Conservation (phyloP, 2,888 invertebrate species). For the Drosophila acutilabella region DNA sequence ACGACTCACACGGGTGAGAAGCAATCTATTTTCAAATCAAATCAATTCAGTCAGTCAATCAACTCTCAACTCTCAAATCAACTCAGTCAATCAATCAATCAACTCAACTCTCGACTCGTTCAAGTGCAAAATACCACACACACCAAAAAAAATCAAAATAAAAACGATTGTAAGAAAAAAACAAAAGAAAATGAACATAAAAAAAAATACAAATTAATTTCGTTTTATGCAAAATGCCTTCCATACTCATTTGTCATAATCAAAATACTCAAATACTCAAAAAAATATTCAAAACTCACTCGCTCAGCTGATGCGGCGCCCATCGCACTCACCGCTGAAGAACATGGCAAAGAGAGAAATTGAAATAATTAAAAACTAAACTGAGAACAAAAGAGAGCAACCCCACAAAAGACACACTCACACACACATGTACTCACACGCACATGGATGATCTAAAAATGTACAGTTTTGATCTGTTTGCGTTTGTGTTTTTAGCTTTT, state of each 20-base stretch:
- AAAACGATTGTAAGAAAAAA: conserved; percentile 35
- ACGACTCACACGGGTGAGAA: conserved; percentile 85
- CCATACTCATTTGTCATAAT: conserved; percentile 73
- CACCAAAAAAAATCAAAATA: conserved; percentile 26
- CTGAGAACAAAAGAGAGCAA: conserved; percentile 6
- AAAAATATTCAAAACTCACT: conserved; percentile 31
- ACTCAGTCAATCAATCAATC: conserved; percentile 52
- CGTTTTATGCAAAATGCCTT: conserved; percentile 62
- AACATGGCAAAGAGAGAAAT: conserved; percentile 55
- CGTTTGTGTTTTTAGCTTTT: background rate
- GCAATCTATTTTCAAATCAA: conserved; percentile 83
- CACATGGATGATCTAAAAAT: conserved; percentile 50
- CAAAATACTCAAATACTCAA: conserved; percentile 47
- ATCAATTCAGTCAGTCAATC: conserved; percentile 74
- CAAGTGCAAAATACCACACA: conserved; percentile 50
- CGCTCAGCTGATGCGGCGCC: conserved; percentile 38
- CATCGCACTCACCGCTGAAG: conserved; percentile 47
- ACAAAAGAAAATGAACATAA: conserved; percentile 27
- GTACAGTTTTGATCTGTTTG: conserved; percentile 53
- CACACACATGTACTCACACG: too few relatives aligned
- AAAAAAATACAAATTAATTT: conserved; percentile 22
- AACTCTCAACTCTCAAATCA: conserved; percentile 46
- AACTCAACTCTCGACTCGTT: conserved; percentile 57
- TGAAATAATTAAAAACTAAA: background rate
- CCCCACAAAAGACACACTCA: conserved; percentile 7